These are phyloP conservation scores for Chamaetylas fuelleborni DNA, from an alignment of 2,113 vertebrate genomes.

Conservation along the genomic window DNA sequence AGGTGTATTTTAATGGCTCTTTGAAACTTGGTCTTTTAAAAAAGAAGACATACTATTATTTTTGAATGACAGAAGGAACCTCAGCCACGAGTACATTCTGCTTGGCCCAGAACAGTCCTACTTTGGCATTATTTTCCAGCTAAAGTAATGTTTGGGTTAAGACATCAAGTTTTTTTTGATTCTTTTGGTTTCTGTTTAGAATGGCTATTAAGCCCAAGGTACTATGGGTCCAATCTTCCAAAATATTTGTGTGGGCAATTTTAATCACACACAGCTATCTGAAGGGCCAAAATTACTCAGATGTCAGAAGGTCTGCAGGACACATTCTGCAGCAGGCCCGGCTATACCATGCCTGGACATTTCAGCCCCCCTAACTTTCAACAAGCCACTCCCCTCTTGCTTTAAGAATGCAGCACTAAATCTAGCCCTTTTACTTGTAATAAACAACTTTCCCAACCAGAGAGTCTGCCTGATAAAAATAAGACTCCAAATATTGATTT, in stretches of 20 bases:
- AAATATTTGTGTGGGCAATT: not conserved
- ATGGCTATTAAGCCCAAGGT: not conserved
- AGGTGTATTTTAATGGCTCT: not conserved
- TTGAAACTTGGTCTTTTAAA: not conserved
- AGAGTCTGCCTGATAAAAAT: conserved; percentile 72
- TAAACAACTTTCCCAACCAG: conserved; percentile 67
- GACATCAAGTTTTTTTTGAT: not conserved
- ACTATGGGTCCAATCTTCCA: not conserved
- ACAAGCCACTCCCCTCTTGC: not conserved
- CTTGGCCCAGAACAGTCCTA: not conserved
- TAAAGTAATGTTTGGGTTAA: not conserved
- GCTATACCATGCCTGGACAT: not conserved
- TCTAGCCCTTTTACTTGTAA: conserved; percentile 45
- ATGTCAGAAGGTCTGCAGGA: not conserved
- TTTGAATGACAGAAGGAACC: not conserved
- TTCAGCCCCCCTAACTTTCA: not conserved
- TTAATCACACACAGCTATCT: not conserved
- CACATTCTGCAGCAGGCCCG: not conserved
- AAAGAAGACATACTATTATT: not conserved
- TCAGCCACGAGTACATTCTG: not conserved
- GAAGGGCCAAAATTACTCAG: not conserved
- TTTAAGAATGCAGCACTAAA: conserved; percentile 32
- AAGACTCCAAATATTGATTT: conserved; percentile 79
- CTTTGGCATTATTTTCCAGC: not conserved
- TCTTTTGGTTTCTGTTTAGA: not conserved